These are phyloP conservation scores for Sebastolobus altivelis DNA, from an alignment of 2,797 vertebrate species.

Conservation along the genomic window DNA sequence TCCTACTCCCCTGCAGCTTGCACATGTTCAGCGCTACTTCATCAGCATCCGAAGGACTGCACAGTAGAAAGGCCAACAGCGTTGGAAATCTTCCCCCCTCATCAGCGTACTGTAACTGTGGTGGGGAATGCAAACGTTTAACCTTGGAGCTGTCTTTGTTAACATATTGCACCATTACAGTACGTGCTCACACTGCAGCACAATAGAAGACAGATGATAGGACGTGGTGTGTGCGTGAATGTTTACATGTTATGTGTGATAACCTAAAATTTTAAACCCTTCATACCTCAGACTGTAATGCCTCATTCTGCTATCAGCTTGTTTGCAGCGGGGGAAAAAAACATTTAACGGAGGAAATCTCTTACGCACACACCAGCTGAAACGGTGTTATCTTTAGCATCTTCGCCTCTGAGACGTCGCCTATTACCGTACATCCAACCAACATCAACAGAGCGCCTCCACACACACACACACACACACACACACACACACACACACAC, in stretches of 20 bases:
- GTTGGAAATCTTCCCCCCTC: constrained; percentile 47
- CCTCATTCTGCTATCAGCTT: constrained; percentile 15
- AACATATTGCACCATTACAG: constrained; percentile 46
- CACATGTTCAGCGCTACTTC: constrained; percentile 46
- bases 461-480: constrained; percentile 18
- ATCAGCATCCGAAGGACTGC: constrained; percentile 48
- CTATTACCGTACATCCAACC: constrained; percentile 53
- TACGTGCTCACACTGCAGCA: constrained; percentile 33
- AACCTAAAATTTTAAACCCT: constrained; percentile 9
- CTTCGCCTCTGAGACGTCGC: constrained; percentile 39
- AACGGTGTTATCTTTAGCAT: constrained; percentile 42
- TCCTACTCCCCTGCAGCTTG: constrained; percentile 43
- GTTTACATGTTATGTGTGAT: neutral
- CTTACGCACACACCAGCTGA: constrained; percentile 34
- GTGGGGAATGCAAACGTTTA: constrained; percentile 60
- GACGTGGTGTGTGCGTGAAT: neutral
- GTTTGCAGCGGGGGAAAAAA: constrained; percentile 31
- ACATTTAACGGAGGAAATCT: constrained; percentile 45
- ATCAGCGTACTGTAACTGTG: constrained; percentile 40
- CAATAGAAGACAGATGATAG: constrained; percentile 25
- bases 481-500: constrained; percentile 22
- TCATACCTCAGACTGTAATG: constrained; percentile 16
- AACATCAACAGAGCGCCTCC: constrained; percentile 40
- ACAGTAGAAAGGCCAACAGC: constrained; percentile 18
- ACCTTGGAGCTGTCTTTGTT: constrained; percentile 65